Evolutionary conservation across 2,113 vertebrate genomes (phyloP), one percentile per base, ranked within the genome.

Genomic region (Nannobrachium achirus): DNA sequence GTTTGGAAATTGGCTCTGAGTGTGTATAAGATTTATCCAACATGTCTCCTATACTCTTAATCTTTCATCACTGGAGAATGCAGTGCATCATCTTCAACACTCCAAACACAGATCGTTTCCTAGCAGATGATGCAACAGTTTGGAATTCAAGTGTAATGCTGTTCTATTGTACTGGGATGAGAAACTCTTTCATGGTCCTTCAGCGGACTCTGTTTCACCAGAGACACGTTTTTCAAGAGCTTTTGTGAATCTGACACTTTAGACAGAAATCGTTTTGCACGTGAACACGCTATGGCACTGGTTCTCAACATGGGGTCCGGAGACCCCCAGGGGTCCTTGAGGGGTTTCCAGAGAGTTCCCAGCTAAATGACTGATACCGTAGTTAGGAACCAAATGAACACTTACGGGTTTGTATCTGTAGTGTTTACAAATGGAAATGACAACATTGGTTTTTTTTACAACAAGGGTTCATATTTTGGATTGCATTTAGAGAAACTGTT

Each of bases 91-190:
- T 71, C 65, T 75, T 58, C 60, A 69, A 33, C 75, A 79, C 66
- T 68, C 64, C 69, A 40, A 76, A 50, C 13, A 16, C 62, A 67
- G 74, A 83, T 80, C 50, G 39, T 82, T 86, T 88, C 72, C 81
- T 81, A 20, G 75, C 52, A 76, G 74, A 65, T 91, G 90, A 91
- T 86, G 90, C 83, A 91, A 91, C 51, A 73, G 38, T 78, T 71
- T 66, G 70, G 67, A 84, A 78, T 88, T 70, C 56, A 19, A 69
- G 81, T 82, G 88, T 81, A 90, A 91, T 56, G 76, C 72, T 71
- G 69, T 52, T 66, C 78, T 76, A 78, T 90, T 89, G 87, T 86
- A 85, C 75, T 56, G 45, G 66, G 63, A 64, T 75, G 59, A 60
- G 69, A 72, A 69, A 76, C 56, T 5, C 66, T 81, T 79, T 87